A percentile compares a stretch with the other conserved stretches of the same genome.
phyloP scores from a whole-genome alignment of 2,113 vertebrate species.

The Clinocottus analis region DNA sequence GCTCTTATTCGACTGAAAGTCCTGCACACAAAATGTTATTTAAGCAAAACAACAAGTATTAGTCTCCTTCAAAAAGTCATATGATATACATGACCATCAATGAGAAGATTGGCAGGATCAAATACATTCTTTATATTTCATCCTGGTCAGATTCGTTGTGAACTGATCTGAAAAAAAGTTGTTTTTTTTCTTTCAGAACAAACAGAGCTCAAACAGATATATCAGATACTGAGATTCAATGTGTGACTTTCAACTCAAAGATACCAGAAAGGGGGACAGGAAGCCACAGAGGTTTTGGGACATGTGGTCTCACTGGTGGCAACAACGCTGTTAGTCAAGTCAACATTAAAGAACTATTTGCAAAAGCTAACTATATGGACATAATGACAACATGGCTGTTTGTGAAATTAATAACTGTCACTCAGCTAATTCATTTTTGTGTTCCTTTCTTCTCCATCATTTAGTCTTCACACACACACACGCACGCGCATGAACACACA shows the following conservation, averaged over 20 bases:
- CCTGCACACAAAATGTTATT: too few relatives aligned
- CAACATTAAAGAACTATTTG: background rate
- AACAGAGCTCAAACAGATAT: background rate
- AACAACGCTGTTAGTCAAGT: background rate
- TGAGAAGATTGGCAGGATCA: background rate
- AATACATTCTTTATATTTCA: background rate
- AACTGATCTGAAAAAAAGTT: background rate
- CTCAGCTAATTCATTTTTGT: slow-evolving; percentile 32
- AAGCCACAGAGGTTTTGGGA: background rate
- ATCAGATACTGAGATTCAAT: background rate
- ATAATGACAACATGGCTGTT: background rate
- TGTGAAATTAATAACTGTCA: slow-evolving; percentile 16
- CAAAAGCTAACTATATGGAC: slow-evolving; percentile 1
- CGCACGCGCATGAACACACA: slow-evolving; percentile 46
- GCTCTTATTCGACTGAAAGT: too few relatives aligned
- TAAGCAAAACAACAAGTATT: background rate
- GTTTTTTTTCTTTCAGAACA: background rate
- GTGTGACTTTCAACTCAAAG: background rate
- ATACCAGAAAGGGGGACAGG: background rate
- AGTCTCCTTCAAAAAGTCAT: background rate
- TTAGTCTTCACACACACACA: slow-evolving; percentile 37
- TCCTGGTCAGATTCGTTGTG: background rate
- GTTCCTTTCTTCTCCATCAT: slow-evolving; percentile 10
- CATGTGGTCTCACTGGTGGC: background rate
- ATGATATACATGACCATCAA: background rate